Evolutionary conservation across 2,888 invertebrate genomes (phyloP).

Genomic region (Chaetogeoica ovagalla): DNA sequence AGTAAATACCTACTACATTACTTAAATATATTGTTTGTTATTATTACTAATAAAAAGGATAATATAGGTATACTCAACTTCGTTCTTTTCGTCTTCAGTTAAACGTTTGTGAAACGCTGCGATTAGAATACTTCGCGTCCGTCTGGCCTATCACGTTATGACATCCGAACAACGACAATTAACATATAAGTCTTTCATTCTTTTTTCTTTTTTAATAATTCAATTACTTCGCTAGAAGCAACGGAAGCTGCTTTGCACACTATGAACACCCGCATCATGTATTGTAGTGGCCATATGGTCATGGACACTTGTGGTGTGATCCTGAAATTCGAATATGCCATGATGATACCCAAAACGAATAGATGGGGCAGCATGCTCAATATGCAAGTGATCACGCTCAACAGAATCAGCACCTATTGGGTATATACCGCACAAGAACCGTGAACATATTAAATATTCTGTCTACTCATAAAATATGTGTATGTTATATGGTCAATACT

Average conservation of each 20-base stretch:
- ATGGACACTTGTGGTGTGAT: conserved; percentile 53
- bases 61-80: conserved; percentile 18
- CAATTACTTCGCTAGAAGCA: conserved; percentile 48
- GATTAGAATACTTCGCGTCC: conserved; percentile 15
- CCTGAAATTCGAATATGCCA: conserved; percentile 54
- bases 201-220: too few species aligned
- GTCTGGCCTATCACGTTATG: neutral
- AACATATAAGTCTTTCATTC: too few species aligned
- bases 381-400: conserved; percentile 46
- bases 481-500: neutral
- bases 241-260: conserved; percentile 52
- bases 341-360: conserved; percentile 54
- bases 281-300: conserved; percentile 53
- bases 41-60: too few species aligned
- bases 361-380: conserved; percentile 54
- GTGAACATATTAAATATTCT: too few species aligned
- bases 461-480: too few species aligned
- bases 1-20: too few species aligned
- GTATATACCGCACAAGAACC: too few species aligned
- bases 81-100: conserved; percentile 12
- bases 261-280: conserved; percentile 50
- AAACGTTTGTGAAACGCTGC: conserved; percentile 16
- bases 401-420: conserved; percentile 52
- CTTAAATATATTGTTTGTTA: too few species aligned
- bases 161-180: neutral